These are phyloP conservation scores for Scaptodrosophila latifasciaeformis DNA, from an alignment of 2,888 invertebrate species.

Conservation along the genomic window DNA sequence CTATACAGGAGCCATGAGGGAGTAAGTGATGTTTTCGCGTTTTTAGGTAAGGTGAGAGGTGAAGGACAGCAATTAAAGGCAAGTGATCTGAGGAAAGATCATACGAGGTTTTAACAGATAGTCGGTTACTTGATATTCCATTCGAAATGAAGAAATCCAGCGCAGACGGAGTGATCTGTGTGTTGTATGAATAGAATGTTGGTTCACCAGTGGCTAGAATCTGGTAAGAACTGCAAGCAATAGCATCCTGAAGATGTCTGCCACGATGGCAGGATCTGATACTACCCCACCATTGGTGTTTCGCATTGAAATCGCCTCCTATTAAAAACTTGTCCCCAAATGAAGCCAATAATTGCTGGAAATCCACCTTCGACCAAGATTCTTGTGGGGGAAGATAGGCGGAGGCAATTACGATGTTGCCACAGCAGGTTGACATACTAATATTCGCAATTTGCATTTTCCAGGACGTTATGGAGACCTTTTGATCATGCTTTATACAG, in stretches of 20 bases:
- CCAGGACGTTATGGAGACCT: no score
- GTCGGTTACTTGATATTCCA: neutral
- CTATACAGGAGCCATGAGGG: neutral
- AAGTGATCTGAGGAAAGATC: no score
- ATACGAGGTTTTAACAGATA: constrained; percentile 2
- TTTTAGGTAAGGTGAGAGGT: neutral
- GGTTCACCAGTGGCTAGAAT: neutral
- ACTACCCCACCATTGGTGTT: constrained; percentile 6
- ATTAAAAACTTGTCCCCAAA: neutral
- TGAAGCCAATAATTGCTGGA: neutral
- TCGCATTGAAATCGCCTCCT: neutral
- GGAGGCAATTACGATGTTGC: no score
- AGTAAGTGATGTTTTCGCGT: neutral
- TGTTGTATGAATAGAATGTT: constrained; percentile 7
- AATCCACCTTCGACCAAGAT: neutral
- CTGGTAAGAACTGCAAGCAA: neutral
- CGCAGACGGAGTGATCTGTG: constrained; percentile 7
- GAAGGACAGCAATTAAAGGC: constrained; percentile 4
- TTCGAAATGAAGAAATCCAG: constrained; percentile 5
- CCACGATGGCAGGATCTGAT: neutral
- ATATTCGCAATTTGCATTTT: neutral
- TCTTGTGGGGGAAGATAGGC: no score
- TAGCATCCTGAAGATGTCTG: neutral
- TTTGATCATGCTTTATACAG: no score
- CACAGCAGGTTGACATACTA: no score